Percentiles rank a stretch among this genome's conserved stretches.
Conservation (phyloP, 1,140 invertebrate species). For the Drosophila prosaltans region DNA sequence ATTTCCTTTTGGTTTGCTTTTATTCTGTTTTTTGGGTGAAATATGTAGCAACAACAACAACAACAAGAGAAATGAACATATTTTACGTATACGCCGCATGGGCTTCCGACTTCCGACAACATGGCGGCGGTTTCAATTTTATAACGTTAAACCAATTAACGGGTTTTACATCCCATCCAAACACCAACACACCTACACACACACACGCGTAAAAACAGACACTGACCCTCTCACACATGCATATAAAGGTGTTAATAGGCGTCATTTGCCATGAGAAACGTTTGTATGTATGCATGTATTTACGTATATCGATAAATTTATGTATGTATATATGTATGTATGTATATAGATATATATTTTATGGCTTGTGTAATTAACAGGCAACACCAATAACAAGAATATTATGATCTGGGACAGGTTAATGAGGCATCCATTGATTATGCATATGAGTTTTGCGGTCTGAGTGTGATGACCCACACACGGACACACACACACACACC, state of each 20-base stretch:
- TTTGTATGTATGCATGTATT: not conserved
- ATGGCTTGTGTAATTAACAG: conserved; percentile 71
- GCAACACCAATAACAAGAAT: conserved; percentile 47
- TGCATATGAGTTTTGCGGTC: conserved; percentile 63
- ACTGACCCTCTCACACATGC: conserved; percentile 22
- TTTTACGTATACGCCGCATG: conserved; percentile 65
- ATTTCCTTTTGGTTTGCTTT: not conserved
- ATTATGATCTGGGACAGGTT: conserved; percentile 55
- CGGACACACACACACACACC: not conserved
- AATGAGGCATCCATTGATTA: conserved; percentile 79
- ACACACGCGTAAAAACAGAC: conserved; percentile 4
- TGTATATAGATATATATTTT: conserved; percentile 46
- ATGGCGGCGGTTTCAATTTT: conserved; percentile 68
- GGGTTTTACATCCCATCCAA: conserved; percentile 44
- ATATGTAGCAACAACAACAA: conserved; percentile 4
- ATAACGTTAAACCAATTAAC: conserved; percentile 79
- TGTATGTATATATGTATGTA: conserved; percentile 46
- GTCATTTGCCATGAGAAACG: conserved; percentile 73
- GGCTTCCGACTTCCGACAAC: conserved; percentile 57
- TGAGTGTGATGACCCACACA: conserved; percentile 1
- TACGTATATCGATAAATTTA: conserved; percentile 13
- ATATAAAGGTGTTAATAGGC: conserved; percentile 73
- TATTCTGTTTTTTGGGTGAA: not conserved
- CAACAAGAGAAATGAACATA: conserved; percentile 25
- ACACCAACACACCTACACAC: conserved; percentile 16